Percentiles rank a stretch among this genome's conserved stretches.
Evolutionary conservation across 2,797 vertebrate species (phyloP).

Genomic region (Lepilemur ruficaudatus): DNA sequence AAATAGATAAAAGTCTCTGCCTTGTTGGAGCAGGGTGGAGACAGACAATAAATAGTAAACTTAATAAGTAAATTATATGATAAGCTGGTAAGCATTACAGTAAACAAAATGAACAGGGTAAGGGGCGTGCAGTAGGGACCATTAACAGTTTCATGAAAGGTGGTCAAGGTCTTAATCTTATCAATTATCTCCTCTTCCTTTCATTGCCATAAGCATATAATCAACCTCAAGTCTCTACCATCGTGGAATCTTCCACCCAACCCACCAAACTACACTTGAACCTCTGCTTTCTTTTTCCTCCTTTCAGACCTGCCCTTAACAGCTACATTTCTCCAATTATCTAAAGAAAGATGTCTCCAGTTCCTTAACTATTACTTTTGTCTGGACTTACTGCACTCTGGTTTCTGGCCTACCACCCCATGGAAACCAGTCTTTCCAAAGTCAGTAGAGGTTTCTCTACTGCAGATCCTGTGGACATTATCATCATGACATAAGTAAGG

Average conservation of each 20-base stretch:
- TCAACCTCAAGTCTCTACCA: neutral
- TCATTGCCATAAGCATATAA: neutral
- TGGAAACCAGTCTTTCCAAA: neutral
- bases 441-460: neutral
- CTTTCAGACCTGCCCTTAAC: neutral
- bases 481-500: neutral
- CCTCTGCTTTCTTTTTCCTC: neutral
- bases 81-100: neutral
- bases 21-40: neutral
- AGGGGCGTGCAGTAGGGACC: neutral
- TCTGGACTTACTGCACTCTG: neutral
- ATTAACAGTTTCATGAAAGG: neutral
- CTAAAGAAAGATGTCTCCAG: neutral
- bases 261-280: neutral
- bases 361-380: neutral
- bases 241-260: neutral
- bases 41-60: neutral
- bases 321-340: neutral
- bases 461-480: neutral
- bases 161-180: neutral
- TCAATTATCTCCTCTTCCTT: neutral
- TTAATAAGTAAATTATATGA: neutral
- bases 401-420: neutral
- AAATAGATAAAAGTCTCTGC: neutral
- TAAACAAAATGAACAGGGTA: neutral